Evolutionary conservation across 30 jellyfish, hydroid and myxozoan genomes (phyloP).

Genomic region (Turritopsis dohrnii): DNA sequence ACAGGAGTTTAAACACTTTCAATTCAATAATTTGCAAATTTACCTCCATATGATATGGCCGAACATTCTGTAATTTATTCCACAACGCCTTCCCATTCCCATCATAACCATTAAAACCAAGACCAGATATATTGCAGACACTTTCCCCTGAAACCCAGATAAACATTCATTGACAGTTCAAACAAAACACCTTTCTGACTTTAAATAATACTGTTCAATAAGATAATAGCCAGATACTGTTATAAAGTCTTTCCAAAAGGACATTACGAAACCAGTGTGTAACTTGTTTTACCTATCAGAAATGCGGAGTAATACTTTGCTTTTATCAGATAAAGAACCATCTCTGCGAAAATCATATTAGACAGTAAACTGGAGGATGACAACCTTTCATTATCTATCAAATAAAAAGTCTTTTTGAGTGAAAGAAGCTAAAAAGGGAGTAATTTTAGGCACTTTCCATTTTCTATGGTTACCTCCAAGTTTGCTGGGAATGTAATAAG

Average conservation of each 20-base stretch:
- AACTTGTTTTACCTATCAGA: not conserved
- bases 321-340: conserved; percentile 4
- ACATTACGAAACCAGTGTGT: too few relatives aligned
- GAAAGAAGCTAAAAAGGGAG: too few relatives aligned
- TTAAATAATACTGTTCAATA: too few relatives aligned
- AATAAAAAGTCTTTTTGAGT: not conserved
- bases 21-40: too few relatives aligned
- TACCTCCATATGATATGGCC: conserved; percentile 21
- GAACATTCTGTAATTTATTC: conserved; percentile 14
- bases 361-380: conserved; percentile 3
- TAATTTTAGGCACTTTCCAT: too few relatives aligned
- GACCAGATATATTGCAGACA: conserved; percentile 22
- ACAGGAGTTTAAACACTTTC: too few relatives aligned
- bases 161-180: too few relatives aligned
- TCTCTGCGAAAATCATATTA: conserved; percentile 9
- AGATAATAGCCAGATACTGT: too few relatives aligned
- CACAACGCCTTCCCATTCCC: conserved; percentile 30
- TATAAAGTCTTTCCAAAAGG: too few relatives aligned
- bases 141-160: conserved; percentile 28
- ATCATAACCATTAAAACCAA: conserved; percentile 38
- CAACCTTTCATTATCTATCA: not conserved
- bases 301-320: not conserved
- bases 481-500: conserved; percentile 4
- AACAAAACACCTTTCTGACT: too few relatives aligned
- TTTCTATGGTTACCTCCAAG: conserved; percentile 22